Conservation (phyloP, 2,888 invertebrate species). For the Conistra vaccinii region DNA sequence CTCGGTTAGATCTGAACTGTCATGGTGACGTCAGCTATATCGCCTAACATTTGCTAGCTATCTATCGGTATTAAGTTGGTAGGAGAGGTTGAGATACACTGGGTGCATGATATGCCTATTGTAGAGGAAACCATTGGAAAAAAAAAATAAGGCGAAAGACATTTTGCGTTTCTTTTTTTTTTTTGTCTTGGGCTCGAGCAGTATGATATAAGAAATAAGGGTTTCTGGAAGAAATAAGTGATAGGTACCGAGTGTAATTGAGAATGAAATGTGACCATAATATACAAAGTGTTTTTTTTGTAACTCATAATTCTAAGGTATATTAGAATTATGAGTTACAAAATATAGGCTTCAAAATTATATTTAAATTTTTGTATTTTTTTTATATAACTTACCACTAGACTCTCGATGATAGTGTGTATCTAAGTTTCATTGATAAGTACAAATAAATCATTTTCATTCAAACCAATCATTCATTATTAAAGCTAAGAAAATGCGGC, state of each 20-base stretch:
- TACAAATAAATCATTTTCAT: no score
- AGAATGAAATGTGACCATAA: no score
- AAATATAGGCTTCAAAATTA: no score
- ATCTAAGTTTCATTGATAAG: no score
- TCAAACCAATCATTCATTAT: no score
- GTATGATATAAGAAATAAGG: not conserved
- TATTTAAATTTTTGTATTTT: no score
- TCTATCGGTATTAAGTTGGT: conserved; percentile 85
- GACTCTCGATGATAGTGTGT: no score
- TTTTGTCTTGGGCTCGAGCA: not conserved
- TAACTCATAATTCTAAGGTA: no score
- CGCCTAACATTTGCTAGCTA: conserved; percentile 85
- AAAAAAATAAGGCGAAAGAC: not conserved
- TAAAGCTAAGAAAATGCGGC: no score
- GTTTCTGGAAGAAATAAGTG: not conserved
- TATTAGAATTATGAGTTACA: no score
- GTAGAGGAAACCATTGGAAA: not conserved
- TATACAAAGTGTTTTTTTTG: no score
- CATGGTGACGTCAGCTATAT: conserved; percentile 82
- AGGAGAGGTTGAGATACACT: conserved; percentile 66
- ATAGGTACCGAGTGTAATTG: not conserved
- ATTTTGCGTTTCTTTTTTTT: not conserved
- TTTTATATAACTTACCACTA: no score
- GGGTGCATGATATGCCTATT: conserved; percentile 20
- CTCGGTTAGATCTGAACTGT: conserved; percentile 68